Percentiles rank a stretch among this genome's conserved stretches.
Evolutionary conservation across 2,888 invertebrate genomes (phyloP).

Genomic region (Apamea crenata): DNA sequence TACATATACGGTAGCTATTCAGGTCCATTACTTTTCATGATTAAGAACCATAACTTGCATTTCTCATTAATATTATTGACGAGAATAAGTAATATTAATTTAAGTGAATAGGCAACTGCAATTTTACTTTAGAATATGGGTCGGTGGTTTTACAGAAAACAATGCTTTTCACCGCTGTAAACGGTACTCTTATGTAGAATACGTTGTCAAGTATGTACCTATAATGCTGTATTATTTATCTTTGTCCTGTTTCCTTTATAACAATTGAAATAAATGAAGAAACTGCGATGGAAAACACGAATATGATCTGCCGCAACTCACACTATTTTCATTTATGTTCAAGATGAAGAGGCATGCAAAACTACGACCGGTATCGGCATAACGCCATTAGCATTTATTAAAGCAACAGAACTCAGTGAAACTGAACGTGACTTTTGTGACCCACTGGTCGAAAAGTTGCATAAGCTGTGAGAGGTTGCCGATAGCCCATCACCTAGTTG

Average conservation of each 20-base stretch:
- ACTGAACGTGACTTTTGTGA: slow-evolving; percentile 57
- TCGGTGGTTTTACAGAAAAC: not conserved
- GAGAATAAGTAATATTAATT: slow-evolving; percentile 11
- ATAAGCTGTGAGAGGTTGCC: slow-evolving; percentile 60
- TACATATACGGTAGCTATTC: slow-evolving; percentile 21
- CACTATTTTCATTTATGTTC: not conserved
- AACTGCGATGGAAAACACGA: slow-evolving; percentile 8
- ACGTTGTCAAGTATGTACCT: not conserved
- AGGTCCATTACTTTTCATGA: slow-evolving; percentile 52
- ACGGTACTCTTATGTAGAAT: not conserved
- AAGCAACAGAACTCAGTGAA: slow-evolving; percentile 56
- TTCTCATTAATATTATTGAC: slow-evolving; percentile 19
- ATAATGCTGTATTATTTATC: not conserved
- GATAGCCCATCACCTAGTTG: slow-evolving; percentile 62
- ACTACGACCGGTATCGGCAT: slow-evolving; percentile 42
- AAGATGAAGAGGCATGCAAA: slow-evolving; percentile 25
- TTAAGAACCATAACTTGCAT: slow-evolving; percentile 38
- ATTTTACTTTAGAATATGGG: not conserved
- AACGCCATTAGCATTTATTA: slow-evolving; percentile 54
- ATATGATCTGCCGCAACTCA: not conserved
- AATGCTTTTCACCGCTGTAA: not conserved
- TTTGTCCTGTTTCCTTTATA: not conserved
- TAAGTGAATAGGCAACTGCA: not conserved
- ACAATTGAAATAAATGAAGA: not conserved
- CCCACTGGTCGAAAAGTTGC: slow-evolving; percentile 62